These are phyloP conservation scores for Serinus canaria DNA, from an alignment of 2,113 vertebrate genomes.

Conservation along the genomic window DNA sequence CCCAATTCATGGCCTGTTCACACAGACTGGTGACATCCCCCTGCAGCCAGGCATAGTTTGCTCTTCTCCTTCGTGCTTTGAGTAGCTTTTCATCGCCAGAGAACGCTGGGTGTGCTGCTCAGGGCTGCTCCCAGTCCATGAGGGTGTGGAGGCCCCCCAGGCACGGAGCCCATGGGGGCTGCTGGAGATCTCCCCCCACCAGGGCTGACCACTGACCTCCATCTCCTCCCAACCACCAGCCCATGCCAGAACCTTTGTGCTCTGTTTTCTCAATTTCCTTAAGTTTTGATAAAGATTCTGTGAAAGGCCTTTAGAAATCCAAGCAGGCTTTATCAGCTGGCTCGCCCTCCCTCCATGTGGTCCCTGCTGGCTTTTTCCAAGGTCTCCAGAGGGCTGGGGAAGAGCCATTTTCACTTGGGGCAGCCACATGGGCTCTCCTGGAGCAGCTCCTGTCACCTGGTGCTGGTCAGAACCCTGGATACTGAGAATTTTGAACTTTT, in stretches of 20 bases:
- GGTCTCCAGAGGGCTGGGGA: neutral
- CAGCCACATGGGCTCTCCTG: fast-evolving
- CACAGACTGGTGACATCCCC: neutral
- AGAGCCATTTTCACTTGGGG: neutral
- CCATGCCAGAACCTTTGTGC: neutral
- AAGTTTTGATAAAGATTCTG: neutral
- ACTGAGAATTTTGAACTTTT: neutral
- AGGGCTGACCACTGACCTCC: neutral
- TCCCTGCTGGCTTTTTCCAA: neutral
- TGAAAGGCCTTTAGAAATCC: neutral
- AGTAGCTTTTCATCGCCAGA: neutral
- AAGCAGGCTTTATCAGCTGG: neutral
- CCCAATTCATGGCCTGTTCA: neutral
- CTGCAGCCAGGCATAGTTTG: neutral
- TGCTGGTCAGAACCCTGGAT: neutral
- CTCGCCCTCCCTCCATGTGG: fast-evolving
- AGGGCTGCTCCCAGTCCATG: neutral
- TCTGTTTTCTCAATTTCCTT: neutral
- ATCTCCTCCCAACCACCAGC: neutral
- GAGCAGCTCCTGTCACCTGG: fast-evolving
- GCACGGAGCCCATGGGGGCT: neutral
- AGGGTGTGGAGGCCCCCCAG: neutral
- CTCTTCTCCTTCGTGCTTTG: fast-evolving
- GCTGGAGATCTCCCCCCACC: neutral
- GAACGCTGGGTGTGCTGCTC: neutral